Evolutionary conservation across 2,113 vertebrate genomes (phyloP), one percentile per base, ranked within the genome.

Genomic region (Gorsachius goisagi): DNA sequence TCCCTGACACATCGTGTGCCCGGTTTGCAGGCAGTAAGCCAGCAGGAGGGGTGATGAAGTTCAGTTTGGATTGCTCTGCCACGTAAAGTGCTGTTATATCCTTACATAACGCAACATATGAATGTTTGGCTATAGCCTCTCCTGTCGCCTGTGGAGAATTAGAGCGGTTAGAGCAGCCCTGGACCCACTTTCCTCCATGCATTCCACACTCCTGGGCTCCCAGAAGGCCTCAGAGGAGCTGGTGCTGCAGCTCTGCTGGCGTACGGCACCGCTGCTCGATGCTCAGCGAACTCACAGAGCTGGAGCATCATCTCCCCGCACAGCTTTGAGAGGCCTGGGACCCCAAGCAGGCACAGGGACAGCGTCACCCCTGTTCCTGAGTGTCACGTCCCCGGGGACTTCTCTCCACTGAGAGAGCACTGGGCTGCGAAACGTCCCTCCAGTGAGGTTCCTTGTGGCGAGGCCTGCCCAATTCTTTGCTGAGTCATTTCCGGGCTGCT

Each of bases 241-340:
- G 68, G 19, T 30, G 64, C 82, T 49, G 77, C 39, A 64, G 75
- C 15, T 58, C 56, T 45, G 63, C 59, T 0, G 11, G 19, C 15
- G 14, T 12, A 20, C 0, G 1, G 63, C 56, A 33, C 32, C 1
- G 6, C 41, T 47, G 39, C 82, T 59, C 4, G 0, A 0, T 9
- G 39, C 44, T 69, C 52, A 75, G 52, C 77, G 63, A 33, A 32
- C 75, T 37, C 23, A 3, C 2, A 27, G 33, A 41, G 18, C 52
- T 32, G 55, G 12, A 78, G 60, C 80, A 74, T 50, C 72, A 21
- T 2, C 45, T 88, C 39, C 30, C 24, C 68, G 0, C 3, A 2
- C 0, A 16, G 58, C 27, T 24, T 2, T 26, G 85, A 44, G 69
- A 10, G 27, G 13, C 3, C 14, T 12, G 37, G 47, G 56, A 18